Percentiles rank a stretch among this genome's conserved stretches.
phyloP scores from a whole-genome alignment of 1,140 invertebrate species.

The Ephestia elutella region DNA sequence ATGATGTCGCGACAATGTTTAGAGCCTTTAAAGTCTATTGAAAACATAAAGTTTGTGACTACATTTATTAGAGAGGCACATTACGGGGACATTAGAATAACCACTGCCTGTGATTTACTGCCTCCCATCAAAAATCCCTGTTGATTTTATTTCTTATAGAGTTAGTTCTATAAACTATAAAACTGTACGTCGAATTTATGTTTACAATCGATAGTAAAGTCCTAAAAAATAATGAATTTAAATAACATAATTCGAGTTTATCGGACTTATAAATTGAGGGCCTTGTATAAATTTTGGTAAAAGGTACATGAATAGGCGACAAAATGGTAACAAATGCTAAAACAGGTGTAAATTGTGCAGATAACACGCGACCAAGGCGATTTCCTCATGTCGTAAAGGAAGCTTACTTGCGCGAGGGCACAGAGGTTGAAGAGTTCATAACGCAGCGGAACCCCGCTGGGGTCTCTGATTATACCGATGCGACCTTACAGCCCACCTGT shows the following conservation, averaged over 20 bases:
- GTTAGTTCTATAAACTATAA: conserved; percentile 24
- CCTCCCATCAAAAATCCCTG: conserved; percentile 6
- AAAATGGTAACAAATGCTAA: conserved; percentile 4
- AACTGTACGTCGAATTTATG: not conserved
- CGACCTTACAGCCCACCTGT: conserved; percentile 2
- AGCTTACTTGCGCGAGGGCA: conserved; percentile 31
- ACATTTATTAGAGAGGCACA: conserved; percentile 22
- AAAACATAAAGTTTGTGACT: conserved; percentile 15
- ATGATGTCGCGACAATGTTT: conserved; percentile 19
- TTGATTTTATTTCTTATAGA: conserved; percentile 25
- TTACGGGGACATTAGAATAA: conserved; percentile 4
- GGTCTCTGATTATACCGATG: conserved; percentile 16
- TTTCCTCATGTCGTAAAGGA: conserved; percentile 32
- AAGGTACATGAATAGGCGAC: not conserved
- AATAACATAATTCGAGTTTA: not conserved
- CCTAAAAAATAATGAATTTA: conserved; percentile 3
- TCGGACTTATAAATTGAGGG: not conserved
- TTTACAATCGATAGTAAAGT: not conserved
- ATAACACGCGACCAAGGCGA: conserved; percentile 25
- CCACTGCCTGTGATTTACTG: not conserved
- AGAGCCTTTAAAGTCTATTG: conserved; percentile 21
- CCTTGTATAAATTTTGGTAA: not conserved
- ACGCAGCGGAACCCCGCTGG: conserved; percentile 28
- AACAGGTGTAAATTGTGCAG: conserved; percentile 28
- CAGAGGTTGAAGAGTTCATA: conserved; percentile 37